Base-by-base conservation (phyloP, 2,797 vertebrate genomes). In the Myripristis jacobus region DNA sequence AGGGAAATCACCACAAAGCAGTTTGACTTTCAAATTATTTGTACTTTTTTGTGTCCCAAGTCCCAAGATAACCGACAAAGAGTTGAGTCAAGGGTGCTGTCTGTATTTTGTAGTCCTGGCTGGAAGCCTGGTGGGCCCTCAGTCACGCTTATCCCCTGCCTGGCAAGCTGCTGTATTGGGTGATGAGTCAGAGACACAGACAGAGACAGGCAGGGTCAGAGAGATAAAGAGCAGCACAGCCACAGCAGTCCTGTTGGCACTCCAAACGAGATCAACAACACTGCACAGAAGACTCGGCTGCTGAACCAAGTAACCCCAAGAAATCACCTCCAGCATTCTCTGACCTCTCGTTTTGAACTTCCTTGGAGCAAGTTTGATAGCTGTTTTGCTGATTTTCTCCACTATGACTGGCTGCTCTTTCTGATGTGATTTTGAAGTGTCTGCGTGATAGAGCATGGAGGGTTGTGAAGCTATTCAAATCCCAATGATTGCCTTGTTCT, bases 161-260 rank as follows among this genome's bases (percentile, higher is more conserved):
- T 68, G 79, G 79, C 71, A 75, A 75, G 64, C 22, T 59, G 67
- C 76, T 66, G 36, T 22, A 53, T 34, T 43, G 60, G 74, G 59
- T 73, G 77, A 86, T 87, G 81, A 85, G 74, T 85, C 74, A 78
- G 71, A 76, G 47, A 67, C 80, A 72, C 71, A 57, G 69, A 77
- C 53, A 74, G 52, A 75, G 62, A 70, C 65, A 66, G 65, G 54
- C 66, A 36, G 69, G 62, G 77, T 82, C 72, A 74, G 70, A 61
- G 78, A 78, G 70, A 72, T 81, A 66, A 81, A 81, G 61, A 70
- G 76, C 56, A 63, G 61, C 43, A 63, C 11, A 60, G 55, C 52
- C 56, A 56, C 50, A 51, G 66, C 60, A 52, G 44, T 38, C 50
- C 56, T 77, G 58, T 62, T 79, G 73, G 79, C 82, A 75, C 61